Conservation (phyloP, 2,888 invertebrate genomes). For the Ennomos erosarius region DNA sequence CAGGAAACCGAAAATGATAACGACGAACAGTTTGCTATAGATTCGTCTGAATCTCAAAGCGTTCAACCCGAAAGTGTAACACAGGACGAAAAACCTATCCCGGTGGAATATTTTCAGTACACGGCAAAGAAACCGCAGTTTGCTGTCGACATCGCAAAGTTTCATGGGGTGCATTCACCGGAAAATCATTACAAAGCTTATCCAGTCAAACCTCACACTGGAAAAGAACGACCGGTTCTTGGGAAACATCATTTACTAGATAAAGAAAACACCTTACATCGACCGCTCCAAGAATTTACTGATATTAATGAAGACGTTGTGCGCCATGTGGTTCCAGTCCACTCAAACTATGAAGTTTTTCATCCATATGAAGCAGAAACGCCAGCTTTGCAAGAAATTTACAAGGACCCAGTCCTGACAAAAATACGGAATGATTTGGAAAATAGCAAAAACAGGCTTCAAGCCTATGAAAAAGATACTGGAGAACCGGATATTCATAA, state of each 20-base stretch:
- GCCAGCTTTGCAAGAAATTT: constrained; percentile 65
- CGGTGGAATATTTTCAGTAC: constrained; percentile 72
- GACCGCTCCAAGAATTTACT: constrained; percentile 62
- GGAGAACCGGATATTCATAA: constrained; percentile 64
- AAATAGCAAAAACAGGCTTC: constrained; percentile 61
- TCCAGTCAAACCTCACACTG: constrained; percentile 65
- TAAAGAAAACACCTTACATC: constrained; percentile 50
- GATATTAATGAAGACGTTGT: constrained; percentile 48
- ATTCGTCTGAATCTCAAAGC: constrained; percentile 44
- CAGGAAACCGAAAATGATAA: constrained; percentile 38
- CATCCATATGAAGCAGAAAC: constrained; percentile 77
- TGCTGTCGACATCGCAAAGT: constrained; percentile 69
- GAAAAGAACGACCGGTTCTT: constrained; percentile 56
- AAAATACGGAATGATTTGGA: constrained; percentile 69
- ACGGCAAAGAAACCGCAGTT: constrained; percentile 75
- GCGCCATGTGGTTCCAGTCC: constrained; percentile 54
- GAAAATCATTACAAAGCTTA: constrained; percentile 66
- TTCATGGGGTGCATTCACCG: constrained; percentile 71
- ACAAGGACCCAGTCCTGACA: constrained; percentile 67
- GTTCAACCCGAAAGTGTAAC: constrained; percentile 10
- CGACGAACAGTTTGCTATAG: constrained; percentile 48
- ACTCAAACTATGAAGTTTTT: constrained; percentile 69
- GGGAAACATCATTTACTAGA: constrained; percentile 68
- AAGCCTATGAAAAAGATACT: constrained; percentile 68
- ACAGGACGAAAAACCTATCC: constrained; percentile 48